Evolutionary conservation across 2,888 invertebrate species (phyloP), one percentile per base, ranked within the genome.

Genomic region (Reticulitermes lucifugus): DNA sequence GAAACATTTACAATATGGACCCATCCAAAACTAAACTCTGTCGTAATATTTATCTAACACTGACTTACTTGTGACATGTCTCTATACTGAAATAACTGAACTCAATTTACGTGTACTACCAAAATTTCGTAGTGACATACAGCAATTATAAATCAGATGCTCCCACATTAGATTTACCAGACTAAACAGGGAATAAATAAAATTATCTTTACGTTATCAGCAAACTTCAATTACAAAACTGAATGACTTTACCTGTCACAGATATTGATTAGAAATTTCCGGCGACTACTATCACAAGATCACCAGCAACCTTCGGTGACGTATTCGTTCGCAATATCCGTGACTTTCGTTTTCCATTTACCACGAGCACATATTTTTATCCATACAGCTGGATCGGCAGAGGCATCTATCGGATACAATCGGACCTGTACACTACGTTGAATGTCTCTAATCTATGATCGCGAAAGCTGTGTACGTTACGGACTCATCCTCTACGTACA

Each of bases 191-290:
- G 12, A n/a, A 46, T 46, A 46, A 7, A 46, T 51, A 46, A 1
- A 21, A 46, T 9, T 77, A 77, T 77, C 18, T 77, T 9, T n/a
- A 10, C 18, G 22, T 77, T 6, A n/a, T n/a, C n/a, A n/a, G 10
- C 25, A n/a, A 65, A 65, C n/a, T 46, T 1, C 10, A 4, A n/a
- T 35, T 51, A 43, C 10, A 7, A 18, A 79, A 84, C 25, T 84
- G 2, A 46, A 43, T 65, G 55, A 77, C 35, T 65, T 22, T 81
- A 81, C 70, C 81, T 81, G 81, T 41, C 70, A 65, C n/a, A 43
- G 70, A 41, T 81, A 81, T 81, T 81, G 81, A 81, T 81, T 81
- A 25, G 70, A 0, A 43, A 55, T 70, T 18, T 51, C 46, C 81
- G 43, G 81, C 46, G 70, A 65, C 70, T 18, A 80, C 9, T 73